Base-by-base conservation (phyloP, 2,113 vertebrate genomes). In the Gulo gulo region DNA sequence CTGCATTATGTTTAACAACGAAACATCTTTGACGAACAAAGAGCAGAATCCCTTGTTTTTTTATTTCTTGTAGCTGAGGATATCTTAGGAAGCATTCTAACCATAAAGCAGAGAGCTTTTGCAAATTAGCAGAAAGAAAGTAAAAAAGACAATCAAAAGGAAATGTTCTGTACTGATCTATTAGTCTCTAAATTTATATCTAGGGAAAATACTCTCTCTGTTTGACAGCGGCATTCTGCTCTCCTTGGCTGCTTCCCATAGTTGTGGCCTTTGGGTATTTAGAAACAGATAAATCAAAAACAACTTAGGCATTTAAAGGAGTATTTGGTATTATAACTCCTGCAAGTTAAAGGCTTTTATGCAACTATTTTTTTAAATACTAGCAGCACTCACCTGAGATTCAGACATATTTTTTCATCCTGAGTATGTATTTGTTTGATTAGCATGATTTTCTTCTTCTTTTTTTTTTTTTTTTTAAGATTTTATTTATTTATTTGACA, bases 151-250 rank as follows among this genome's bases (percentile, higher is more conserved):
- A 12, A 59, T 94, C 65, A 83, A 73, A 78, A 84, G 26, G 47
- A 26, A 98, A 74, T 80, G 39, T 95, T 69, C 55, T 61, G 23
- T 57, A 47, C 47, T 16, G 18, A 69, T 83, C 61, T 80, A 26
- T 39, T 88, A 92, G 34, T 45, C 24, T 83, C 52, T 36, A 94
- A 81, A 89, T 98, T 91, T 95, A 86, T 92, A n/a, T 92, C 78
- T 47, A 16, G 1, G 1, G 65, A 94, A 97, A 96, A 76, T 18
- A 81, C 6, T 84, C 21, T 78, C 14, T 91, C 36, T 67, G 94
- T 96, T 78, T 79, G 73, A 97, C 74, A 74, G 5, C 83, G 42
- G 29, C 14, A 69, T 89, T 96, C 86, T 76, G 59, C n/a, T 96
- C 23, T 85, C 11, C 26, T 82, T 96, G 93, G 52, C 73, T 82